Conservation (phyloP, 1,140 invertebrate species). For the Chionoecetes opilio region DNA sequence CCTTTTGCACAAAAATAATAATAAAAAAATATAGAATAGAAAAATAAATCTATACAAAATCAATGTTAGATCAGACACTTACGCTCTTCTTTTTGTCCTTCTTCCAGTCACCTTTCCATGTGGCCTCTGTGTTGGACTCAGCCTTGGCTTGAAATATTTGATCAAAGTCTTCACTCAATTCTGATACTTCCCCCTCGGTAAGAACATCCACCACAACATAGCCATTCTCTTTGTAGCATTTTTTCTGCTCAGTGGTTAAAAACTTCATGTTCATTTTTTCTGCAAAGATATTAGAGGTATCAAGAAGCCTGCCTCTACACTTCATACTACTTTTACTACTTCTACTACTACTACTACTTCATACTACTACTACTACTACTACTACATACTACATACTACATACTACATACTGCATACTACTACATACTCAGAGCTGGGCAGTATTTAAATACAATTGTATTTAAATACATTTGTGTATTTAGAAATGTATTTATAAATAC, state of each 20-base stretch:
- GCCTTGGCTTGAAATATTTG: conserved; percentile 83
- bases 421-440: too few relatives aligned
- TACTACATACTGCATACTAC: too few relatives aligned
- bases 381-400: too few relatives aligned
- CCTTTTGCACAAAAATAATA: background rate
- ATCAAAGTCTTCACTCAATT: conserved; percentile 84
- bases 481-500: too few relatives aligned
- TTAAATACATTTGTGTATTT: too few relatives aligned
- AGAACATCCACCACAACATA: conserved; percentile 85
- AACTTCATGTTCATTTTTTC: conserved; percentile 80
- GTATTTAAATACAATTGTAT: too few relatives aligned
- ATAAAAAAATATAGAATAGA: background rate
- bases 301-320: too few relatives aligned
- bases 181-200: conserved; percentile 84
- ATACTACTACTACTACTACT: too few relatives aligned
- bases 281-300: background rate
- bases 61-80: background rate
- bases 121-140: conserved; percentile 83
- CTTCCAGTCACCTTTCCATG: conserved; percentile 84
- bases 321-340: too few relatives aligned
- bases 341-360: too few relatives aligned
- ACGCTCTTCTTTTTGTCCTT: conserved; percentile 59
- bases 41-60: background rate
- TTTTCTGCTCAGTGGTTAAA: conserved; percentile 84
- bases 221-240: conserved; percentile 85